These are phyloP conservation scores for Enteromius trimaculatus DNA, from an alignment of 2,797 vertebrate genomes.

Conservation along the genomic window DNA sequence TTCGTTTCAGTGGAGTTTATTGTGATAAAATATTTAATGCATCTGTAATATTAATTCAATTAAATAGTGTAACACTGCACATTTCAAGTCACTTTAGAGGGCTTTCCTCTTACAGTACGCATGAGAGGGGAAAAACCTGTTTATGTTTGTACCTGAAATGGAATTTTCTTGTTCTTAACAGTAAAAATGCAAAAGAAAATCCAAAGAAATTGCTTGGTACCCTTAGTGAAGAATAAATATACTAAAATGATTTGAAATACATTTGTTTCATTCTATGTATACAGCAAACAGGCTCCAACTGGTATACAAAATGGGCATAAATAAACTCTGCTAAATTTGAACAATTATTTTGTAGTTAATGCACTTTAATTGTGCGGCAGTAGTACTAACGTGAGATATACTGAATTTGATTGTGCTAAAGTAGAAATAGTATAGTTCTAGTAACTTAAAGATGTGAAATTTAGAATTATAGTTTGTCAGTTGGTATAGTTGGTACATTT, in stretches of 20 bases:
- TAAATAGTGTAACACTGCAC: background rate
- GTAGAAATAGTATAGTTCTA: background rate
- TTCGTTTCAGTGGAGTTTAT: conserved; percentile 15
- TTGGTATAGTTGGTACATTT: background rate
- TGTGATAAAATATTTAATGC: conserved; percentile 22
- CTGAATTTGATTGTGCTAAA: no score
- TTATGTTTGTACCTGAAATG: background rate
- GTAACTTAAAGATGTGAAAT: background rate
- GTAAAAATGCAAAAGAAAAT: background rate
- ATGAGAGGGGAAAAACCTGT: background rate
- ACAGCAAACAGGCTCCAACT: no score
- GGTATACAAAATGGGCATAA: no score
- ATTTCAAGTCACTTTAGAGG: conserved; percentile 9
- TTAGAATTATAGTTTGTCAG: background rate
- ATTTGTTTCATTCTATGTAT: no score
- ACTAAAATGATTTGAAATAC: no score
- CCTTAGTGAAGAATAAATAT: no score
- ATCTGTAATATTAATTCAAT: conserved; percentile 11
- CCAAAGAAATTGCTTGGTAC: conserved; percentile 56
- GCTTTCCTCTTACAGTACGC: background rate
- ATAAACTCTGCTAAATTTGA: no score
- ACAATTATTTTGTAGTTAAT: no score
- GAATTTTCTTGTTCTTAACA: background rate
- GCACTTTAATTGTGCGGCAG: no score
- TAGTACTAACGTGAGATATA: no score